phyloP scores from a whole-genome alignment of 2,888 invertebrate species.

The Belgica antarctica region DNA sequence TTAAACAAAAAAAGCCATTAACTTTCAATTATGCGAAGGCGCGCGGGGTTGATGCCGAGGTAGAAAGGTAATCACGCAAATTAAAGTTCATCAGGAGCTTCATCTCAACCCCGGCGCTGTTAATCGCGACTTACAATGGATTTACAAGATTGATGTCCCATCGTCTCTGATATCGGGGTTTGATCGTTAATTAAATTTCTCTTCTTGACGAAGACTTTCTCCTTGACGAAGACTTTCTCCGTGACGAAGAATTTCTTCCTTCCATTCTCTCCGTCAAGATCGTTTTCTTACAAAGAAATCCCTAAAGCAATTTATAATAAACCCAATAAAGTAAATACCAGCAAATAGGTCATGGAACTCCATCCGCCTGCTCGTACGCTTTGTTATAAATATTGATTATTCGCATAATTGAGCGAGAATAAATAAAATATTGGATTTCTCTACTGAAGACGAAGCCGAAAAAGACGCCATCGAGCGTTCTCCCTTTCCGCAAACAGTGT shows the following conservation, averaged over 20 bases:
- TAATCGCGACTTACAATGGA: no score
- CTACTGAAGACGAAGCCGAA: not conserved
- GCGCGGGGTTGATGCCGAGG: not conserved
- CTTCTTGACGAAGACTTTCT: not conserved
- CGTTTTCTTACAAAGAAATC: no score
- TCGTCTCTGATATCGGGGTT: no score
- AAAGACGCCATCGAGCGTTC: not conserved
- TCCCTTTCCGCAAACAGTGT: not conserved
- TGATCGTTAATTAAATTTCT: not conserved
- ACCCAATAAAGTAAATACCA: not conserved
- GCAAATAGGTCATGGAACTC: constrained; percentile 28
- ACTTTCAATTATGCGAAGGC: not conserved
- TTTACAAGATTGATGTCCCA: constrained; percentile 15
- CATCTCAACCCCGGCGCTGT: not conserved
- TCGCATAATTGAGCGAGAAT: constrained; percentile 17
- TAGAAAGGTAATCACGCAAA: not conserved
- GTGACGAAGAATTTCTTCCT: not conserved
- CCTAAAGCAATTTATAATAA: not conserved
- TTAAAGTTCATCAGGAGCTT: not conserved
- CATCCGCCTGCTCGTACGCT: not conserved
- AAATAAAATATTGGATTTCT: constrained; percentile 28
- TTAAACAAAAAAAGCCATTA: constrained; percentile 15
- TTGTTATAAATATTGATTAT: constrained; percentile 27
- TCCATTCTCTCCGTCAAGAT: no score
- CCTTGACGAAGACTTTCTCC: not conserved